These are phyloP conservation scores for Scomber japonicus DNA, from an alignment of 2,113 vertebrate genomes.

Conservation along the genomic window DNA sequence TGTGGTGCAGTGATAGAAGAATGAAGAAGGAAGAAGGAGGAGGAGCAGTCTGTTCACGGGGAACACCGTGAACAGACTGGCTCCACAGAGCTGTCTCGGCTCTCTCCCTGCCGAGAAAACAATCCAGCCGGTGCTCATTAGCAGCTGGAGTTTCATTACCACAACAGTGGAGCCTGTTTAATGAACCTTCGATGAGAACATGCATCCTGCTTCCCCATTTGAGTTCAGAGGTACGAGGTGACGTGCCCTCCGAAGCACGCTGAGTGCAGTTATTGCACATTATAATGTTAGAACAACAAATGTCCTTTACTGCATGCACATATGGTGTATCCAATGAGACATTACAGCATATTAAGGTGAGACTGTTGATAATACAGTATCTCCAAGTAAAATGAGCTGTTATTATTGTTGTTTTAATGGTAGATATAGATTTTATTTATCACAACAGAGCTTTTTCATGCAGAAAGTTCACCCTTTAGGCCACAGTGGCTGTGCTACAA, in stretches of 20 bases:
- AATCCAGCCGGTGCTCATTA: constrained; percentile 82
- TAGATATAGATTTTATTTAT: constrained; percentile 36
- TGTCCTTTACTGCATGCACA: constrained; percentile 26
- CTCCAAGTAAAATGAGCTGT: constrained; percentile 23
- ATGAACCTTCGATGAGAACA: constrained; percentile 78
- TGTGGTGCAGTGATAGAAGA: constrained; percentile 48
- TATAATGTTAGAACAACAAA: constrained; percentile 44
- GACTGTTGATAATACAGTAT: constrained; percentile 26
- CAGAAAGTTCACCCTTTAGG: not conserved
- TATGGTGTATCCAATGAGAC: constrained; percentile 39
- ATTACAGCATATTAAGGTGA: constrained; percentile 24
- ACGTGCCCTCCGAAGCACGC: constrained; percentile 60
- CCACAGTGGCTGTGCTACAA: not conserved
- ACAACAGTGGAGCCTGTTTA: constrained; percentile 71
- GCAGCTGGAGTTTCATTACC: constrained; percentile 80
- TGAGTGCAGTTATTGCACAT: constrained; percentile 50
- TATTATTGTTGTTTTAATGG: constrained; percentile 28
- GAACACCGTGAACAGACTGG: constrained; percentile 38
- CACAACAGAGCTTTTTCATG: constrained; percentile 12
- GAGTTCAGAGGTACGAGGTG: constrained; percentile 68
- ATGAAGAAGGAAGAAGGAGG: constrained; percentile 52
- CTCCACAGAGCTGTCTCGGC: constrained; percentile 58
- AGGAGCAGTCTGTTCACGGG: constrained; percentile 20
- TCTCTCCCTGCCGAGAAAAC: constrained; percentile 69
- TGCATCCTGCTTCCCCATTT: constrained; percentile 72